A percentile compares a stretch with the other conserved stretches of the same genome.
These are phyloP conservation scores for Smutsia temminckii DNA, from an alignment of 2,797 vertebrate species.

Conservation along the genomic window DNA sequence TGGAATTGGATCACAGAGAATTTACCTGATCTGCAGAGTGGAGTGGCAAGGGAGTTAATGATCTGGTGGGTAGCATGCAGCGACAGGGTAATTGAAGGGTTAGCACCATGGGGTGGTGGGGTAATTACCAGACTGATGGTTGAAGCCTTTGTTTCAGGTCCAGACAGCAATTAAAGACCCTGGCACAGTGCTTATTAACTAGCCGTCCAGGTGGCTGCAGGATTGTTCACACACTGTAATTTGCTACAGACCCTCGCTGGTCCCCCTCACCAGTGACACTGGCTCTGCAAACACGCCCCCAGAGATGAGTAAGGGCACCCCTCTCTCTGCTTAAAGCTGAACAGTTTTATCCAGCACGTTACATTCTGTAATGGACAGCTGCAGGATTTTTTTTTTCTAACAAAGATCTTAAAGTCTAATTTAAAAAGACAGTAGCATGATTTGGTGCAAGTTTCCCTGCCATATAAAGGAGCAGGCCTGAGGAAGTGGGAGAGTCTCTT, in stretches of 20 bases:
- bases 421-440: constrained; percentile 36
- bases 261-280: rapidly evolving
- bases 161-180: constrained; percentile 62
- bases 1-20: constrained; percentile 9
- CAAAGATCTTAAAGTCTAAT: constrained; percentile 42
- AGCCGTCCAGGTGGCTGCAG: constrained; percentile 2
- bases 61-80: background rate
- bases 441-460: background rate
- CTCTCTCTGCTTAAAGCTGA: background rate
- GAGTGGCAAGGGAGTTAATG: background rate
- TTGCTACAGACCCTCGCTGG: background rate
- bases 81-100: constrained; percentile 27
- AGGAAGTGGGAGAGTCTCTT: background rate
- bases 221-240: background rate
- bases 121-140: constrained; percentile 46
- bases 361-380: background rate
- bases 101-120: background rate
- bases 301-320: background rate
- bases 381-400: background rate
- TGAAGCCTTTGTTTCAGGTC: constrained; percentile 44
- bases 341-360: background rate
- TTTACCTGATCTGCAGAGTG: background rate
- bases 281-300: background rate
- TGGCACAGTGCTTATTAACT: background rate
- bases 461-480: background rate